Conservation (phyloP, 2,113 vertebrate genomes). For the Rhombomys opimus region DNA sequence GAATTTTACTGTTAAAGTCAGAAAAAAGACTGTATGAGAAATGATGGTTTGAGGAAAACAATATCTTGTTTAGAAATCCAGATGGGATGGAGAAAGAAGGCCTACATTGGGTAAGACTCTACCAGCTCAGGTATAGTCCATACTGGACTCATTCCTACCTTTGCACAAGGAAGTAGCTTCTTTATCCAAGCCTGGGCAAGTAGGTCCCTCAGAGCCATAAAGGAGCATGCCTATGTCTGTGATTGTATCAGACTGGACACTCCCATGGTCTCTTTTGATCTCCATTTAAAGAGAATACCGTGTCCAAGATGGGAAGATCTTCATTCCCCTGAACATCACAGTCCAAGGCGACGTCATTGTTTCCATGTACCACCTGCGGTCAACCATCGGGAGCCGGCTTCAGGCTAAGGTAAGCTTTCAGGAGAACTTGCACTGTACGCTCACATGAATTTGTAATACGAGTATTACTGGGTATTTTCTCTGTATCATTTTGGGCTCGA, state of each 20-base stretch:
- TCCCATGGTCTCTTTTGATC: constrained; percentile 59
- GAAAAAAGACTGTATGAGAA: background rate
- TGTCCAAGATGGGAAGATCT: constrained; percentile 96
- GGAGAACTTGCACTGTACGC: background rate
- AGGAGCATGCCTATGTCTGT: background rate
- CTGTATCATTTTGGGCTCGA: background rate
- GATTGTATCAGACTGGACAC: background rate
- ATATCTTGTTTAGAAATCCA: background rate
- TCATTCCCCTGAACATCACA: constrained; percentile 94
- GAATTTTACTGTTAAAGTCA: constrained; percentile 4
- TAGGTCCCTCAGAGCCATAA: background rate
- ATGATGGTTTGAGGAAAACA: background rate
- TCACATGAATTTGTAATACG: background rate
- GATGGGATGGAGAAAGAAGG: background rate
- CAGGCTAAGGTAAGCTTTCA: constrained; percentile 94
- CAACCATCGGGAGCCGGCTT: constrained; percentile 96
- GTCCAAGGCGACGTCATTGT: constrained; percentile 96
- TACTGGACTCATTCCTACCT: background rate
- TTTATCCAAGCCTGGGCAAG: background rate
- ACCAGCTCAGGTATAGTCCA: background rate
- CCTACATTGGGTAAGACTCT: background rate
- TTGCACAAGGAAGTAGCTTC: background rate
- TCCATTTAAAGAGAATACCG: constrained; percentile 92
- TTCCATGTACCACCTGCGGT: constrained; percentile 96
- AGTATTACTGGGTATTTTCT: background rate